These are phyloP conservation scores for Schizotus pectinicornis DNA, from an alignment of 2,888 invertebrate genomes.

Conservation along the genomic window DNA sequence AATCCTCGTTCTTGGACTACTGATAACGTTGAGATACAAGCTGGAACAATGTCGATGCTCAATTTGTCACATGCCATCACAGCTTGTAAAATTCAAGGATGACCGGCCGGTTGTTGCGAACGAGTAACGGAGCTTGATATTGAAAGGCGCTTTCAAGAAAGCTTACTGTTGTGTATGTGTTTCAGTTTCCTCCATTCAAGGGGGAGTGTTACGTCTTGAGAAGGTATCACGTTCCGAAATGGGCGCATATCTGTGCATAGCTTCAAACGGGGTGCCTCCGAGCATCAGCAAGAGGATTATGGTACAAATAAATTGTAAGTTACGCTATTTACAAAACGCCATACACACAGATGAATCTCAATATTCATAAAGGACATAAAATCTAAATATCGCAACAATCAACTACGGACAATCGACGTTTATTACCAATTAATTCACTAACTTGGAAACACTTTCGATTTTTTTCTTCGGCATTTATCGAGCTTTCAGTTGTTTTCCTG, in stretches of 20 bases:
- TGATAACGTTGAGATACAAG: slow-evolving; percentile 39
- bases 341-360: background rate
- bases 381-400: too few species aligned
- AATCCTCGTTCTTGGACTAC: slow-evolving; percentile 35
- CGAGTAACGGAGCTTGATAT: slow-evolving; percentile 31
- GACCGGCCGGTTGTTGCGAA: slow-evolving; percentile 16
- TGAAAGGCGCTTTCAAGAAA: slow-evolving; percentile 30
- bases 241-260: slow-evolving; percentile 91
- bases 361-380: too few species aligned
- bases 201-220: slow-evolving; percentile 75
- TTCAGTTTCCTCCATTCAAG: slow-evolving; percentile 73
- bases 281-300: slow-evolving; percentile 87
- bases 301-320: slow-evolving; percentile 91
- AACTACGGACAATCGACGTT: too few species aligned
- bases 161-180: slow-evolving; percentile 36
- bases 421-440: too few species aligned
- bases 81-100: slow-evolving; percentile 28
- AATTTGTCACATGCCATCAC: slow-evolving; percentile 35
- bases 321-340: slow-evolving; percentile 34
- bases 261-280: slow-evolving; percentile 87
- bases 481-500: too few species aligned
- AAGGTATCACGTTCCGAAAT: slow-evolving; percentile 88
- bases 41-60: slow-evolving; percentile 39
- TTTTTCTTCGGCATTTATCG: background rate
- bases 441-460: too few species aligned